These are phyloP conservation scores for Apistogramma diplotaenia DNA, from an alignment of 2,113 vertebrate species.

Conservation along the genomic window DNA sequence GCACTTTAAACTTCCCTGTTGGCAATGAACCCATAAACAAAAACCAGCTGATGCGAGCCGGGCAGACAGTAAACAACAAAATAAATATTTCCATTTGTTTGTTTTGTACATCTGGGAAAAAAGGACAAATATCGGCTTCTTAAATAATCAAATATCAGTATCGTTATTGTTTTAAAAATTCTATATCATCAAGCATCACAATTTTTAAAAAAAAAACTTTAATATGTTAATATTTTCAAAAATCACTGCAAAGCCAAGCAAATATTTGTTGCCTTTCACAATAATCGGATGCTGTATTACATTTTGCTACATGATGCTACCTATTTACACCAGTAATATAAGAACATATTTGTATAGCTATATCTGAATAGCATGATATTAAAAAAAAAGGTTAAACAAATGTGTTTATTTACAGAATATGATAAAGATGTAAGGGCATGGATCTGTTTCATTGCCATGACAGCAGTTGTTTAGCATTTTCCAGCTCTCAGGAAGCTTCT, in stretches of 20 bases:
- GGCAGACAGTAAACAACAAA: too few species aligned
- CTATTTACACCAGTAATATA: not conserved
- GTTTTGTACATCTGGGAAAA: too few species aligned
- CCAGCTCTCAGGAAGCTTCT: conserved; percentile 12
- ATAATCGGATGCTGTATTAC: not conserved
- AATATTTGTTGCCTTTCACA: not conserved
- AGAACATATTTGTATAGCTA: not conserved
- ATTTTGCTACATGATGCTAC: not conserved
- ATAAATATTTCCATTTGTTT: too few species aligned
- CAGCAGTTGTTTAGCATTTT: not conserved
- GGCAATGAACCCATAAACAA: too few species aligned
- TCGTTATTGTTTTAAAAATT: not conserved
- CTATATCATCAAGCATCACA: not conserved
- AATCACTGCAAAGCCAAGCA: not conserved
- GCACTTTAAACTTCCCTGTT: too few species aligned
- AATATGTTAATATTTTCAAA: not conserved
- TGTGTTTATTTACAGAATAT: not conserved
- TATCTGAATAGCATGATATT: not conserved
- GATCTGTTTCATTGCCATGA: not conserved
- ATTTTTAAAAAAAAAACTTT: not conserved
- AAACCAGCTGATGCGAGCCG: too few species aligned
- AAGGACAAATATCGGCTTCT: too few species aligned
- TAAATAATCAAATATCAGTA: not conserved
- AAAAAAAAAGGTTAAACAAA: not conserved
- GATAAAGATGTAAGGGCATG: not conserved